These are phyloP conservation scores for Stenotaenia linearis DNA, from an alignment of 2,888 invertebrate species.

Conservation along the genomic window DNA sequence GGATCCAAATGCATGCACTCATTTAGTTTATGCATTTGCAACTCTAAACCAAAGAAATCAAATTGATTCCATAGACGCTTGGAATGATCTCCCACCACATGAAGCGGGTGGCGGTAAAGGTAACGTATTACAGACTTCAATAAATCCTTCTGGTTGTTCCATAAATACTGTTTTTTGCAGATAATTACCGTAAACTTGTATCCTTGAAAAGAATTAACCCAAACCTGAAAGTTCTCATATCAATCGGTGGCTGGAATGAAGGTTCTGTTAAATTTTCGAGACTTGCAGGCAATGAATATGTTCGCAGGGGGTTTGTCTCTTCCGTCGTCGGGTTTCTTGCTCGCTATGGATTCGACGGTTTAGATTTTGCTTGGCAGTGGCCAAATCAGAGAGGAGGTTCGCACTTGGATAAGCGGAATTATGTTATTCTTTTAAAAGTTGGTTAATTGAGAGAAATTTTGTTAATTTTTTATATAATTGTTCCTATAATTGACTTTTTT, in stretches of 20 bases:
- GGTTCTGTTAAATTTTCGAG: slow-evolving; percentile 17
- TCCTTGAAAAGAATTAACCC: slow-evolving; percentile 9
- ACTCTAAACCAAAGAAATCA: slow-evolving; percentile 16
- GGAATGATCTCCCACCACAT: slow-evolving; percentile 27
- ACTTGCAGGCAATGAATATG: not conserved
- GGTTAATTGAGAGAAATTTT: not conserved
- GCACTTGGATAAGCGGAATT: not conserved
- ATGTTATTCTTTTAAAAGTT: not conserved
- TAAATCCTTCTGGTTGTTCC: too few relatives aligned
- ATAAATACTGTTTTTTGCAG: not conserved
- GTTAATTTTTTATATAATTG: too few relatives aligned
- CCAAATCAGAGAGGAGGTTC: not conserved
- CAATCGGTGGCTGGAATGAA: slow-evolving; percentile 33
- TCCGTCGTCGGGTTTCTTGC: not conserved
- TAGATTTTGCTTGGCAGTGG: not conserved
- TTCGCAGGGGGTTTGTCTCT: not conserved
- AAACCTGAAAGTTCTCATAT: slow-evolving; percentile 21
- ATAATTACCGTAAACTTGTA: slow-evolving; percentile 29
- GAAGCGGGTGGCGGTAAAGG: slow-evolving; percentile 31
- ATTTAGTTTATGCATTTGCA: slow-evolving; percentile 32
- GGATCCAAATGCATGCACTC: slow-evolving; percentile 28
- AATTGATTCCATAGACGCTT: slow-evolving; percentile 32
- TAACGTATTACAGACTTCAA: too few relatives aligned
- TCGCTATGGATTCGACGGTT: not conserved
- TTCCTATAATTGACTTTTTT: not conserved